These are phyloP conservation scores for Drosophila santomea DNA, from an alignment of 1,140 invertebrate genomes.

Conservation along the genomic window DNA sequence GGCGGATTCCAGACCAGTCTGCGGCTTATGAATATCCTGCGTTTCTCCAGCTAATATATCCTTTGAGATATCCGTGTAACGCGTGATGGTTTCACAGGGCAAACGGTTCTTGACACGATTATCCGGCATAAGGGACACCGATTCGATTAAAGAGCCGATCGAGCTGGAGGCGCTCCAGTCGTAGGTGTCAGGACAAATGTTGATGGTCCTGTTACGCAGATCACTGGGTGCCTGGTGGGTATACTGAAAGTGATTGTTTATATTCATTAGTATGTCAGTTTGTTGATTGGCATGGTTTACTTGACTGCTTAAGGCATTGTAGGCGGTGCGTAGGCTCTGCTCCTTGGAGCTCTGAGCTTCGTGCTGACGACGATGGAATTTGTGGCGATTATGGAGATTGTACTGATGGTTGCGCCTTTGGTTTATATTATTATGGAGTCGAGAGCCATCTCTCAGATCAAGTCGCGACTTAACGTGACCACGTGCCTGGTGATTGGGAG, in stretches of 20 bases:
- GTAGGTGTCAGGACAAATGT: not conserved
- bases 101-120: not conserved
- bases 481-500: slow-evolving; percentile 1
- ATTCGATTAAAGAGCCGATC: slow-evolving; percentile 1
- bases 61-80: not conserved
- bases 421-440: not conserved
- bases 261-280: slow-evolving; percentile 8
- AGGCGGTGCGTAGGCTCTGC: slow-evolving; percentile 28
- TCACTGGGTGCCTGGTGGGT: not conserved
- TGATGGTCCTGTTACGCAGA: not conserved
- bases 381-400: slow-evolving; percentile 7
- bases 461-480: slow-evolving; percentile 8
- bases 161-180: not conserved
- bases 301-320: slow-evolving; percentile 25
- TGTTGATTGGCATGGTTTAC: not conserved
- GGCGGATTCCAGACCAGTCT: not conserved
- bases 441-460: not conserved
- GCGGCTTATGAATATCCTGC: not conserved
- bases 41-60: slow-evolving; percentile 3
- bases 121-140: not conserved
- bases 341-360: slow-evolving; percentile 10
- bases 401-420: not conserved
- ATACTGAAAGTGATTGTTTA: slow-evolving; percentile 12
- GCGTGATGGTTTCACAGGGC: not conserved
- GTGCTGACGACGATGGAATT: slow-evolving; percentile 21